Percentiles rank a stretch among this genome's conserved stretches.
These are phyloP conservation scores for Galeopsomyia nigrocyanea DNA, from an alignment of 2,888 invertebrate genomes.

Conservation along the genomic window DNA sequence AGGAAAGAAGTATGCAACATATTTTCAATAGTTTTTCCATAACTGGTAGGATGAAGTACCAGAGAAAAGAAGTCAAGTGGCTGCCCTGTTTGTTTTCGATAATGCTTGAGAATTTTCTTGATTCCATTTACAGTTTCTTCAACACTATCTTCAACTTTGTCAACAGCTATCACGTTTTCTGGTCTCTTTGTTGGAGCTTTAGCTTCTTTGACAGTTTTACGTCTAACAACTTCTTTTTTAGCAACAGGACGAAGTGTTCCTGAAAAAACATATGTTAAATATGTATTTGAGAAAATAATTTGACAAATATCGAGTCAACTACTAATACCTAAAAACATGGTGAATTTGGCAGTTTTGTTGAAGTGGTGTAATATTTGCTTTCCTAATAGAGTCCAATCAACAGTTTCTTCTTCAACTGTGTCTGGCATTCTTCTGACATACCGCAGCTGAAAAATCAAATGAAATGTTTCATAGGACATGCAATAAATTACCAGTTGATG, in stretches of 20 bases:
- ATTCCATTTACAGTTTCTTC: slow-evolving; percentile 73
- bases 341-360: slow-evolving; percentile 52
- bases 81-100: slow-evolving; percentile 65
- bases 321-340: slow-evolving; percentile 56
- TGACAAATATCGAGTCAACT: slow-evolving; percentile 1
- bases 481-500: slow-evolving; percentile 5
- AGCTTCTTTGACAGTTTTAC: slow-evolving; percentile 43
- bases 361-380: slow-evolving; percentile 51
- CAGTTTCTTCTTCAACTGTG: slow-evolving; percentile 45
- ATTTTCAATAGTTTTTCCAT: slow-evolving; percentile 75
- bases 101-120: slow-evolving; percentile 68
- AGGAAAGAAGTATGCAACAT: slow-evolving; percentile 77
- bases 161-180: slow-evolving; percentile 70
- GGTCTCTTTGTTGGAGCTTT: slow-evolving; percentile 69
- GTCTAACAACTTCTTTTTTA: slow-evolving; percentile 50
- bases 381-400: slow-evolving; percentile 59
- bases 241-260: slow-evolving; percentile 52
- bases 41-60: slow-evolving; percentile 74
- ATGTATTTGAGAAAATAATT: slow-evolving; percentile 1
- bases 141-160: slow-evolving; percentile 72
- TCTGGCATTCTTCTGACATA: slow-evolving; percentile 40
- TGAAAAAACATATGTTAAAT: slow-evolving; percentile 36
- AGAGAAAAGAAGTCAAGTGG: slow-evolving; percentile 74
- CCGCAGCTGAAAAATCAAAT: slow-evolving; percentile 39
- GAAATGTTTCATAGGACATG: slow-evolving; percentile 11